Evolutionary conservation across 2,888 invertebrate species (phyloP).

Genomic region (Chymomyza amoena): DNA sequence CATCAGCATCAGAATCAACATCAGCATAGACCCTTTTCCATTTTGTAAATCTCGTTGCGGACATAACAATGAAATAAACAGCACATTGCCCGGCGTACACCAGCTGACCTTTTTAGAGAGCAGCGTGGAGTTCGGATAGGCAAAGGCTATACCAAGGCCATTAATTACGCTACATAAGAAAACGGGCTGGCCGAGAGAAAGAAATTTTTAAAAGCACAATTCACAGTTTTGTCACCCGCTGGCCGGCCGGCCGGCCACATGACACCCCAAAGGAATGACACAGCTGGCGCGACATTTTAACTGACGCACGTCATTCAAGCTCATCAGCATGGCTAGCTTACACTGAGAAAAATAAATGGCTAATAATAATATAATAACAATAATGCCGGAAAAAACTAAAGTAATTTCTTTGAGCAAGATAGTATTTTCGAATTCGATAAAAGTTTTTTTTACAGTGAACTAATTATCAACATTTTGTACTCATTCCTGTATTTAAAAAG

Average conservation of each 20-base stretch:
- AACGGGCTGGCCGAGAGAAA: conserved; percentile 21
- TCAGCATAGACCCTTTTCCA: conserved; percentile 67
- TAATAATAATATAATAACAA: no score
- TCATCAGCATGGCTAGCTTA: background rate
- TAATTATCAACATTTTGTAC: no score
- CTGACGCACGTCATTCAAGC: conserved; percentile 32
- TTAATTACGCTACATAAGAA: conserved; percentile 62
- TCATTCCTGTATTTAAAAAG: no score
- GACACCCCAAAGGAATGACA: conserved; percentile 20
- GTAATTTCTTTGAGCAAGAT: no score
- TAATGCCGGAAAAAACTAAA: no score
- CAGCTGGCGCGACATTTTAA: conserved; percentile 2
- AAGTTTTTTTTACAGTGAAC: no score
- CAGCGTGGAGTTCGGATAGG: background rate
- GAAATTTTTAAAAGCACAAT: conserved; percentile 46
- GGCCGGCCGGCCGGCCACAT: conserved; percentile 22
- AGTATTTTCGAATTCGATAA: no score
- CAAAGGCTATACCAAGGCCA: conserved; percentile 31
- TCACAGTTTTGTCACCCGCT: conserved; percentile 19
- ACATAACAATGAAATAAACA: conserved; percentile 66
- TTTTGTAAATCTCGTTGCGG: conserved; percentile 61
- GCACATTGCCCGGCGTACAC: conserved; percentile 28
- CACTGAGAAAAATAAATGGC: background rate
- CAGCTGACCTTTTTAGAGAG: conserved; percentile 19
- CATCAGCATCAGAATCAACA: conserved; percentile 32